Evolutionary conservation across 2,888 invertebrate genomes (phyloP).

Genomic region (Coecobrya sp.): DNA sequence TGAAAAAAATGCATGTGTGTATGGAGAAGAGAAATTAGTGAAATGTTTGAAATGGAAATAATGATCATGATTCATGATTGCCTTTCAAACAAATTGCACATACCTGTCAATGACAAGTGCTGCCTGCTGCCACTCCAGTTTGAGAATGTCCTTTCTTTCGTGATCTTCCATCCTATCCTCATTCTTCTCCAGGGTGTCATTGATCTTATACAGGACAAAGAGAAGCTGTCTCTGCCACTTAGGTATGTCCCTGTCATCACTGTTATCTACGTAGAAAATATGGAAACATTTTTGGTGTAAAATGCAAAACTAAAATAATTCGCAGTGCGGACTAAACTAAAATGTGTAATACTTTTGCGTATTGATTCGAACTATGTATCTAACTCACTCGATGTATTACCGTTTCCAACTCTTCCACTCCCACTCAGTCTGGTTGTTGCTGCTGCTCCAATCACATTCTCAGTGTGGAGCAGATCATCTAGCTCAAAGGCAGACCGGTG

Average conservation of each 20-base stretch:
- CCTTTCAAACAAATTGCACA: too few relatives aligned
- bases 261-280: neutral
- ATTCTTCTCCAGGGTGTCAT: conserved; percentile 89
- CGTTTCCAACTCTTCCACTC: conserved; percentile 22
- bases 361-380: neutral
- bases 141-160: conserved; percentile 89
- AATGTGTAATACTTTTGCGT: too few relatives aligned
- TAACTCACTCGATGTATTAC: conserved; percentile 34
- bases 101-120: conserved; percentile 89
- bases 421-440: conserved; percentile 54
- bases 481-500: conserved; percentile 71
- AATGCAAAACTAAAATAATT: too few relatives aligned
- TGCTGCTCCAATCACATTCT: conserved; percentile 59
- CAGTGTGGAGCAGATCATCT: conserved; percentile 62
- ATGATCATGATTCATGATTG: conserved; percentile 3
- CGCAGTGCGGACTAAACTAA: too few relatives aligned
- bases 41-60: too few relatives aligned
- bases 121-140: conserved; percentile 89
- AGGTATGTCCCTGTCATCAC: conserved; percentile 13
- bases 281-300: too few relatives aligned
- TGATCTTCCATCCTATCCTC: conserved; percentile 89
- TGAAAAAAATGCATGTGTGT: conserved; percentile 67
- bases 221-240: conserved; percentile 88
- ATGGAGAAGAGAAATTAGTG: neutral
- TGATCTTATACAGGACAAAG: conserved; percentile 88